Evolutionary conservation across 2,113 vertebrate species (phyloP).

Genomic region (western clawed frog (Xenopus tropicalis)): UCB_Xtro_10.0 CM004443.2:23554501-23555000

Average conservation of each 20-base stretch:
- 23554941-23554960: constrained; percentile 53
- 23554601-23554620: constrained; percentile 88
- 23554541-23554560: constrained; percentile 78
- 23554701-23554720: constrained; percentile 62
- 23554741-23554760: constrained; percentile 64
- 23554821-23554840: constrained; percentile 86
- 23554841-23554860: constrained; percentile 62
- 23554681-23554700: constrained; percentile 88
- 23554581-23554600: constrained; percentile 92
- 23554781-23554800: constrained; percentile 76
- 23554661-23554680: constrained; percentile 81
- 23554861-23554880: constrained; percentile 34
- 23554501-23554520: constrained; percentile 83
- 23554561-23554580: constrained; percentile 85
- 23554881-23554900: constrained; percentile 38
- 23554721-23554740: constrained; percentile 73
- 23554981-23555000: constrained; percentile 16
- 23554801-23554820: constrained; percentile 74
- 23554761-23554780: constrained; percentile 70
- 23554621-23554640: constrained; percentile 83
- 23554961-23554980: constrained; percentile 44
- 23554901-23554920: constrained; percentile 45
- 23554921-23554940: constrained; percentile 47
- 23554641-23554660: constrained; percentile 75
- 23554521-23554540: constrained; percentile 83